Evolutionary conservation across 2,113 vertebrate species (phyloP).

Genomic region (Elephantulus edwardii): DNA sequence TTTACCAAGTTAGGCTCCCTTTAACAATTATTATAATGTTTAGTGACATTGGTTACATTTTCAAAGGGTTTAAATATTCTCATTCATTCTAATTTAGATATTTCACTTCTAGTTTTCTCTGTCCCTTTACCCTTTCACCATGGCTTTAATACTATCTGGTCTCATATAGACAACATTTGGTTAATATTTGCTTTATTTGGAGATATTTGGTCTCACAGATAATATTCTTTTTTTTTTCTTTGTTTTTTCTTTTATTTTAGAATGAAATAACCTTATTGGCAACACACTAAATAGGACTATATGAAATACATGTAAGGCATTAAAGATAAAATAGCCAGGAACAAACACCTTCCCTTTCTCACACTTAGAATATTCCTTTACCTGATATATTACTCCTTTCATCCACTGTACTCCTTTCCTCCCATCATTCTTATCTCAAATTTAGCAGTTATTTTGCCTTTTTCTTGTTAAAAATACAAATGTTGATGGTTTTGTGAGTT

Average conservation of each 20-base stretch:
- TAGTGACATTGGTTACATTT: not conserved
- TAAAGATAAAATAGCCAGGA: not conserved
- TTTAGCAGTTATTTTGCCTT: not conserved
- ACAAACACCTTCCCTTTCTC: not conserved
- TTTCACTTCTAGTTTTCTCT: not conserved
- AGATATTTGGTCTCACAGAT: no score
- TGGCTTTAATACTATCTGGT: not conserved
- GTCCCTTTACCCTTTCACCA: not conserved
- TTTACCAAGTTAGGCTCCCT: not conserved
- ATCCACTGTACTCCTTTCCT: not conserved
- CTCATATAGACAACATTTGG: no score
- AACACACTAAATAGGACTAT: not conserved
- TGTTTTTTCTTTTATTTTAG: not conserved
- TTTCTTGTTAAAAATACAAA: not conserved
- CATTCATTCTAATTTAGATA: not conserved
- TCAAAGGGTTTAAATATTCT: not conserved
- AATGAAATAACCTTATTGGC: not conserved
- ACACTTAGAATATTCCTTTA: not conserved
- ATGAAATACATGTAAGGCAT: slow-evolving; percentile 24
- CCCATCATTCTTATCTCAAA: not conserved
- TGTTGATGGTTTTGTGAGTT: no score
- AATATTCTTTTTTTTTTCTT: no score
- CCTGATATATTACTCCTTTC: not conserved
- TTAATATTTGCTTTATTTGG: no score
- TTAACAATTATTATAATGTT: not conserved